A percentile compares a stretch with the other conserved stretches of the same genome.
These are phyloP conservation scores for Drosophila ustulata DNA, from an alignment of 2,888 invertebrate genomes.

Conservation along the genomic window DNA sequence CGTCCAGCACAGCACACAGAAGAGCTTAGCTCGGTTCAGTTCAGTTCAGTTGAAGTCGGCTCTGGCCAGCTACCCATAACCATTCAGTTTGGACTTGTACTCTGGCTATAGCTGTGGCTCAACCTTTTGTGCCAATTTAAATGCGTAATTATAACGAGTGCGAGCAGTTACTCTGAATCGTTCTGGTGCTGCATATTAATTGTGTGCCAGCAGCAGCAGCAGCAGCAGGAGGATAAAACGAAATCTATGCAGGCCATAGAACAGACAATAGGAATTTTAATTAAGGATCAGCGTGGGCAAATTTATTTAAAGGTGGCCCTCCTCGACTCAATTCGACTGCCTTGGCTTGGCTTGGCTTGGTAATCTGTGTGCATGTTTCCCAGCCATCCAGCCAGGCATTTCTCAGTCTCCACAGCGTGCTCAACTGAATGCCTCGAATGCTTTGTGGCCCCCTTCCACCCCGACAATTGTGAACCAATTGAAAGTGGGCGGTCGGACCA, in stretches of 20 bases:
- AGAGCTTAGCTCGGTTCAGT: neutral
- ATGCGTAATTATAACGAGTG: constrained; percentile 80
- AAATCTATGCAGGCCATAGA: constrained; percentile 61
- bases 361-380: constrained; percentile 71
- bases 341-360: constrained; percentile 36
- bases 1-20: constrained; percentile 7
- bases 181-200: constrained; percentile 77
- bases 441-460: constrained; percentile 4
- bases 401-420: constrained; percentile 33
- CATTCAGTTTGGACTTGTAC: constrained; percentile 9
- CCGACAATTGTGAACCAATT: constrained; percentile 29
- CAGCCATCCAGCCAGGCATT: constrained; percentile 45
- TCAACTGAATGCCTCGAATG: constrained; percentile 45
- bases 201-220: constrained; percentile 53
- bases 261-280: constrained; percentile 76
- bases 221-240: constrained; percentile 5
- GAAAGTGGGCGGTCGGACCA: constrained; percentile 28
- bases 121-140: constrained; percentile 79
- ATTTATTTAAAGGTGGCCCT: constrained; percentile 72
- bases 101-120: constrained; percentile 22
- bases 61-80: constrained; percentile 16
- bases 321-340: neutral
- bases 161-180: constrained; percentile 63
- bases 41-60: neutral
- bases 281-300: constrained; percentile 75